Evolutionary conservation across 2,113 vertebrate genomes (phyloP).

Genomic region (Psophia crepitans): DNA sequence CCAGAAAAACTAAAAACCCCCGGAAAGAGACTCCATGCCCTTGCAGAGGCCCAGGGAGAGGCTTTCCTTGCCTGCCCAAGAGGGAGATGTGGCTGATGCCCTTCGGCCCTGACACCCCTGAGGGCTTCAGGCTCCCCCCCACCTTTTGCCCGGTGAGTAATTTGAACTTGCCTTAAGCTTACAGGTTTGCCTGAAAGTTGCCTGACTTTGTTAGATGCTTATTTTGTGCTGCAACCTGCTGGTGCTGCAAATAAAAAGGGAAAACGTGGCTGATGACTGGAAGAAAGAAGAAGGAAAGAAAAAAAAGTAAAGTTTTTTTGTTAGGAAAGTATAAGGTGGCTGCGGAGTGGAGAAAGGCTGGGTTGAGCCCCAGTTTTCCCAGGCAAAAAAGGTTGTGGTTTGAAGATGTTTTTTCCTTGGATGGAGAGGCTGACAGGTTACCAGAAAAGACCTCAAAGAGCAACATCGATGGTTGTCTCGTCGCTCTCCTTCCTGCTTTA

Average conservation of each 20-base stretch:
- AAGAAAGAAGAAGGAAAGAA: not conserved
- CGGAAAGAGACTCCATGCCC: not conserved
- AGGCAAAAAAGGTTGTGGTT: not conserved
- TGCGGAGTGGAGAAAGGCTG: not conserved
- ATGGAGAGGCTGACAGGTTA: not conserved
- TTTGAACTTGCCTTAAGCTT: not conserved
- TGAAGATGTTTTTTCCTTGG: not conserved
- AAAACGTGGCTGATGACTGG: not conserved
- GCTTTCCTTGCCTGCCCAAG: accelerated
- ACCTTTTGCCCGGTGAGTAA: not conserved
- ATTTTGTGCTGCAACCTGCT: not conserved
- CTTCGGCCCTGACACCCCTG: accelerated
- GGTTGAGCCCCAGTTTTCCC: not conserved
- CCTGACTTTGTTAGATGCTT: not conserved
- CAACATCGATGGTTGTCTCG: not conserved
- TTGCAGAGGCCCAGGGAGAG: not conserved
- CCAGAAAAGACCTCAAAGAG: not conserved
- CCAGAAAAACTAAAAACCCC: not conserved
- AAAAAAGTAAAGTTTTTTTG: no score
- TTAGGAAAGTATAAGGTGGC: not conserved
- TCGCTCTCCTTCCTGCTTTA: not conserved
- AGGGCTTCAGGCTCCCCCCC: not conserved
- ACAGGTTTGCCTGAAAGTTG: not conserved
- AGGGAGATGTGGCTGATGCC: not conserved
- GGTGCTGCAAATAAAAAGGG: not conserved